Evolutionary conservation across 2,113 vertebrate species (phyloP).

Genomic region (Xerus inauris): DNA sequence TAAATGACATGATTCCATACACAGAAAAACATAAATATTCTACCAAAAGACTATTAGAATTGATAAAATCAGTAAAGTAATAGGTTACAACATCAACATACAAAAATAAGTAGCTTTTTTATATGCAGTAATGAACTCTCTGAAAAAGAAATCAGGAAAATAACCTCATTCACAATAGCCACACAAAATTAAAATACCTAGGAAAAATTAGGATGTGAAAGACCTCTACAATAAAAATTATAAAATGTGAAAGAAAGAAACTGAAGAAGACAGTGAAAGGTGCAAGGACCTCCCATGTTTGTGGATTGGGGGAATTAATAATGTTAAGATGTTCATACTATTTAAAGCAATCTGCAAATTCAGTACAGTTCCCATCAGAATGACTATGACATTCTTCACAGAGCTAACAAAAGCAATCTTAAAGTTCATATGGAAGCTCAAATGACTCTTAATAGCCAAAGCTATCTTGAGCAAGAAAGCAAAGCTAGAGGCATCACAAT

Average conservation of each 20-base stretch:
- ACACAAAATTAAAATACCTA: neutral
- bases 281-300: neutral
- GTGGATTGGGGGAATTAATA: neutral
- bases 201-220: neutral
- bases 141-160: neutral
- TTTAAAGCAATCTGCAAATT: neutral
- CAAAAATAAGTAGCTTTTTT: neutral
- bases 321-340: neutral
- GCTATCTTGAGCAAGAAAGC: neutral
- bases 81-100: neutral
- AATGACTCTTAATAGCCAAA: neutral
- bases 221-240: neutral
- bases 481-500: neutral
- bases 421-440: neutral
- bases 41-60: neutral
- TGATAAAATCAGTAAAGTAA: neutral
- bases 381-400: neutral
- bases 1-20: neutral
- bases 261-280: neutral
- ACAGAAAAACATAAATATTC: neutral
- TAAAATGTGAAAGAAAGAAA: neutral
- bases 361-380: neutral
- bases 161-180: neutral
- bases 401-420: neutral
- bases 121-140: neutral